Evolutionary conservation across 2,797 vertebrate species (phyloP), one percentile per base, ranked within the genome.

Genomic region (Gephyroberyx darwinii): DNA sequence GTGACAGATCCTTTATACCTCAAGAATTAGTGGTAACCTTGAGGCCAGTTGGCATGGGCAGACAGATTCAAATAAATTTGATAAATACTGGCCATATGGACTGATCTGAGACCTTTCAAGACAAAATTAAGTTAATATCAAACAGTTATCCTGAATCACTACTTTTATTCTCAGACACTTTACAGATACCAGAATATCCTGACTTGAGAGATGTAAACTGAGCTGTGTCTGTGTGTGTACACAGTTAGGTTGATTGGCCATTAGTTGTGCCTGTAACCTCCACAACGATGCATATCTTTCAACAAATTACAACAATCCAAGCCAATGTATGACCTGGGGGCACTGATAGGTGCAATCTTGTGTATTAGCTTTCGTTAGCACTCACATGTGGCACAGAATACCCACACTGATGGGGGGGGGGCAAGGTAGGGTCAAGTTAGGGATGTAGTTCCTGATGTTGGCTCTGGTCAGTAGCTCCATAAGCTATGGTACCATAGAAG

Each of bases 1-100:
- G 53, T 31, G 61, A 82, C 71, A 16, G 57, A 74, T 64, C 58
- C 45, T 84, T 88, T 85, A 83, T 86, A 33, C 45, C 41, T 61
- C 26, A 50, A 77, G 59, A 81, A 62, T 62, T 75, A 77, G 45
- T 22, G 57, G 77, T 67, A 78, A 68, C 85, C 75, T 85, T 76
- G 78, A 80, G 74, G 77, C 84, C 66, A 73, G 71, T 68, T 83
- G 67, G 37, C 64, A 60, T 2, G 55, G 52, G 16, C 17, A 69
- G 37, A 60, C 55, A 8, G 9, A 71, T 39, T 39, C 37, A 39
- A 39, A 39, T 39, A 39, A 39, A 39, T 10, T 10, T 1, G 37
- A 9, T 50, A 63, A 73, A 62, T 74, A 20, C 48, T 50, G 65
- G 7, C 56, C n/a, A 14, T 54, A 30, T 6, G 51, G 39, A 60